These are phyloP conservation scores for Euphydryas editha DNA, from an alignment of 2,888 invertebrate species.

Conservation along the genomic window DNA sequence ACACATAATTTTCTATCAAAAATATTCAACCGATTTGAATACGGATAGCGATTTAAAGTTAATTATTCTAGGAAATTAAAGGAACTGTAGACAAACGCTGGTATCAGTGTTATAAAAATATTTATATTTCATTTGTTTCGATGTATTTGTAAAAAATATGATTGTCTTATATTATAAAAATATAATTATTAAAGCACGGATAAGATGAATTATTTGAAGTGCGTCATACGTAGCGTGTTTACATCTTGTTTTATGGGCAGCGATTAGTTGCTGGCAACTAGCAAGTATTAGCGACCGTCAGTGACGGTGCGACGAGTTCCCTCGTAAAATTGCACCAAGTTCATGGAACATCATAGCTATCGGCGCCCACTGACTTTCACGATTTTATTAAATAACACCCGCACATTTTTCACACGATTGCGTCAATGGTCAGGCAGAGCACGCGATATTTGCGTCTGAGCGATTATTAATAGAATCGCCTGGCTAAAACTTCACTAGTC, in stretches of 20 bases:
- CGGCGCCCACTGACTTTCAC: conserved; percentile 68
- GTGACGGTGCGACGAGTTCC: conserved; percentile 40
- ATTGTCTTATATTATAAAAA: not conserved
- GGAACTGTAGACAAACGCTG: not conserved
- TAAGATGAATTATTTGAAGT: conserved; percentile 22
- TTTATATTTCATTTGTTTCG: not conserved
- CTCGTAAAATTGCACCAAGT: conserved; percentile 61
- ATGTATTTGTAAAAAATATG: not conserved
- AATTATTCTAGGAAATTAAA: too few relatives aligned
- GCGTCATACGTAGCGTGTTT: conserved; percentile 38
- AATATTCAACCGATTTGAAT: too few relatives aligned
- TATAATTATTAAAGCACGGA: conserved; percentile 9
- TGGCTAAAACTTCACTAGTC: conserved; percentile 75
- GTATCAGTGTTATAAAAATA: not conserved
- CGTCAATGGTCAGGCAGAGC: conserved; percentile 77
- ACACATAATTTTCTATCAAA: too few relatives aligned
- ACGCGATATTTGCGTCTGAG: conserved; percentile 75
- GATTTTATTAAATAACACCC: conserved; percentile 74
- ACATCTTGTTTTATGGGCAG: conserved; percentile 41
- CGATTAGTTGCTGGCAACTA: conserved; percentile 41
- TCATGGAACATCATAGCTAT: conserved; percentile 64
- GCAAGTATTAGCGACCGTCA: conserved; percentile 37
- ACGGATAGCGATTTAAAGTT: too few relatives aligned
- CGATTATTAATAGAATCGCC: conserved; percentile 75
- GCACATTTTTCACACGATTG: conserved; percentile 78